These are phyloP conservation scores for Numenius phaeopus DNA, from an alignment of 2,797 vertebrate genomes.

Conservation along the genomic window DNA sequence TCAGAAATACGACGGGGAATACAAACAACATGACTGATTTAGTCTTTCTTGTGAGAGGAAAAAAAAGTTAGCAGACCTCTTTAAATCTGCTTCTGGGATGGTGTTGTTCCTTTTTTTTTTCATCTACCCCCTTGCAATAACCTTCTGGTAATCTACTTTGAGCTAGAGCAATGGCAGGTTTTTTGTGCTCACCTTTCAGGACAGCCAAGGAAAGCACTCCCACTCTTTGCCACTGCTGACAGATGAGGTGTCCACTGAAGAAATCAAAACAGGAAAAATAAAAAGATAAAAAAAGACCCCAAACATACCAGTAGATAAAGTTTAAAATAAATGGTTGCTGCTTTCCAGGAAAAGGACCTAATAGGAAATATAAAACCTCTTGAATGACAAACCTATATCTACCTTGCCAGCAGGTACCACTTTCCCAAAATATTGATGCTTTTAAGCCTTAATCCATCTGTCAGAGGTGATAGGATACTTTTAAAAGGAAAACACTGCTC, in stretches of 20 bases:
- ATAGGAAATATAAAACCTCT: slow-evolving; percentile 38
- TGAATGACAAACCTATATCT: slow-evolving; percentile 53
- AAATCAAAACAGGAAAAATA: background rate
- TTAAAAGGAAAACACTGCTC: slow-evolving; percentile 60
- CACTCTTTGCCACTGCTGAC: background rate
- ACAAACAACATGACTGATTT: background rate
- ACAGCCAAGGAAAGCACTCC: background rate
- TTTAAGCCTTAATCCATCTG: slow-evolving; percentile 70
- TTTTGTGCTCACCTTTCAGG: background rate
- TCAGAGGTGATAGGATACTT: slow-evolving; percentile 61
- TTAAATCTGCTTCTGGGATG: background rate
- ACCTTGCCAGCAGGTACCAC: slow-evolving; percentile 34
- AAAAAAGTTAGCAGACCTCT: background rate
- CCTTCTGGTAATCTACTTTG: background rate
- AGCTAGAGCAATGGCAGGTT: background rate
- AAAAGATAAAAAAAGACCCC: background rate
- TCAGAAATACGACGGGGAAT: background rate
- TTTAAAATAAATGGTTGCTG: slow-evolving; percentile 30
- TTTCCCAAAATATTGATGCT: slow-evolving; percentile 61
- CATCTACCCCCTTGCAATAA: background rate
- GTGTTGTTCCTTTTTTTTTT: background rate
- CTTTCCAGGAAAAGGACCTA: slow-evolving; percentile 31
- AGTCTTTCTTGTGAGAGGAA: background rate
- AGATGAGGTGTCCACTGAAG: background rate
- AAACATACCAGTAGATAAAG: background rate